These are phyloP conservation scores for Sciurus vulgaris DNA, from an alignment of 2,797 vertebrate species.

Conservation along the genomic window DNA sequence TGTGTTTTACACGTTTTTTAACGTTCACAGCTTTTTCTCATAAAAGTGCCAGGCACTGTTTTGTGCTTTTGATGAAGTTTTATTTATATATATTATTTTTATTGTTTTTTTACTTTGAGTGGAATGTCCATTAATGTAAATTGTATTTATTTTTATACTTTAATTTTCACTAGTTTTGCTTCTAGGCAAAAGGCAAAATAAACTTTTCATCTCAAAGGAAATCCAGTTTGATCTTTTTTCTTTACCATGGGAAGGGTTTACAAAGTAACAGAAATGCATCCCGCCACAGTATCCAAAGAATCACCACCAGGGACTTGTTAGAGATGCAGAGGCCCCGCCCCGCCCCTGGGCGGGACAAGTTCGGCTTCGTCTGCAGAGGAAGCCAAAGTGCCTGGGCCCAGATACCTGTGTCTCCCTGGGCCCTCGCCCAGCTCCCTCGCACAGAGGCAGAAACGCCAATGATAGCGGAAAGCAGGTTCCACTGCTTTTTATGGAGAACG, in stretches of 20 bases:
- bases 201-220: constrained; percentile 81
- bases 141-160: constrained; percentile 91
- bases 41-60: constrained; percentile 87
- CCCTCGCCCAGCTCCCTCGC: too few species aligned
- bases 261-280: background rate
- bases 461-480: too few species aligned
- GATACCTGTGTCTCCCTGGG: too few species aligned
- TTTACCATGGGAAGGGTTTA: constrained; percentile 33
- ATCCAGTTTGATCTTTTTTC: background rate
- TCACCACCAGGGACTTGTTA: too few species aligned
- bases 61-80: constrained; percentile 86
- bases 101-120: constrained; percentile 86
- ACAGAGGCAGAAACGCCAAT: too few species aligned
- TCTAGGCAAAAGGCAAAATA: constrained; percentile 85
- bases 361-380: too few species aligned
- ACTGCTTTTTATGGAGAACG: too few species aligned
- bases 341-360: too few species aligned
- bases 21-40: constrained; percentile 83
- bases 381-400: too few species aligned
- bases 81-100: constrained; percentile 89
- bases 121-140: constrained; percentile 85
- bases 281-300: too few species aligned
- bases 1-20: constrained; percentile 69
- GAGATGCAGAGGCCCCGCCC: too few species aligned
- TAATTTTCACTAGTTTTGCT: constrained; percentile 84